Base-by-base conservation (phyloP, 2,888 invertebrate genomes). In the Andrena bicolor region DNA sequence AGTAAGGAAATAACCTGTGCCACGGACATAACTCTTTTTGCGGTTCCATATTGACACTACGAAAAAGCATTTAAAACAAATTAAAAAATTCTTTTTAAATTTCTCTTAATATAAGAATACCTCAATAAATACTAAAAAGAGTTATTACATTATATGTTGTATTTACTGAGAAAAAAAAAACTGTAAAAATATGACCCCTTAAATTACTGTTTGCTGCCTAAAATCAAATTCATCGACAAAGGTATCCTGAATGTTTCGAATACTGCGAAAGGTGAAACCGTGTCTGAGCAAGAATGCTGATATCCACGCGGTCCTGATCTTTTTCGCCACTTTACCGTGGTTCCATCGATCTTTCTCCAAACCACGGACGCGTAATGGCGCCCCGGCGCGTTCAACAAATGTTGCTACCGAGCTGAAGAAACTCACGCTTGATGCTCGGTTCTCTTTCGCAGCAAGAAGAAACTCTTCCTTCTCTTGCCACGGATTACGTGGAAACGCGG, bases 401-500 rank as follows among this genome's bases (percentile, higher is more conserved):
- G 69, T 58, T 13, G n/a, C 53, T 16, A 30, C 51, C 41, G 63
- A 23, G 56, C 51, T 26, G 53, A 78, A 68, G 63, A 73, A 78
- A 78, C 68, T 63, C 69, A 35, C 35, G 7, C 28, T 26, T 13
- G 64, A 69, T 13, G 23, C 6, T 32, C 30, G 28, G 5, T 28
- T 51, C 23, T 1, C 20, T 35, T 58, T 56, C n/a, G 23, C 58
- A 10, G 20, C 20, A 2, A 13, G 58, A 64, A 56, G 76, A 76
- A 76, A 58, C 58, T 49, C 56, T 23, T n/a, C 20, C 30, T 35
- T 5, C 35, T 13, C 23, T 3, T 6, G 3, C n/a, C 68, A 28
- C 8, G 61, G 41, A 30, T 73, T 20, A 69, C 49, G 8, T 49
- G 58, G 65, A 5, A 28, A 13, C n/a, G 64, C 6, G 8, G 13